A percentile compares a stretch with the other conserved stretches of the same genome.
phyloP scores from a whole-genome alignment of 1,140 invertebrate genomes.

The Parapsyche elsis region DNA sequence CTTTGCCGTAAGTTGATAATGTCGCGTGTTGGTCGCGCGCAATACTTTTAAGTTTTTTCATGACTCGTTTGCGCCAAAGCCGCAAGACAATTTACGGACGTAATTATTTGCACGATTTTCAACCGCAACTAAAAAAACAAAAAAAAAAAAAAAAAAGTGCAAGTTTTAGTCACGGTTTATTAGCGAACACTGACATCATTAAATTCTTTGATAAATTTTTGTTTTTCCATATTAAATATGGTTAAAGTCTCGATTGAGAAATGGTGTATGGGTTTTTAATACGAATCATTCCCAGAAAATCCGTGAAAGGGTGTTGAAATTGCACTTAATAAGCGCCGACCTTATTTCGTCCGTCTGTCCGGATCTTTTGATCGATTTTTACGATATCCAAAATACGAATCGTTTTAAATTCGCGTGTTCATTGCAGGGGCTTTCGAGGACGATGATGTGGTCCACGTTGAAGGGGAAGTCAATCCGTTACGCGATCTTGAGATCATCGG shows the following conservation, averaged over 20 bases:
- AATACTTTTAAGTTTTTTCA: constrained; percentile 3
- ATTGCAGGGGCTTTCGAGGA: constrained; percentile 94
- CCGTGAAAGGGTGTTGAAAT: background rate
- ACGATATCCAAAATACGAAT: background rate
- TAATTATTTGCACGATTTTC: constrained; percentile 21
- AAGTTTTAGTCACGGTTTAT: background rate
- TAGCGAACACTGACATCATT: background rate
- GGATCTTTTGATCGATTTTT: background rate
- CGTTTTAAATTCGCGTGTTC: constrained; percentile 35
- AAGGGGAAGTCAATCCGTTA: constrained; percentile 97
- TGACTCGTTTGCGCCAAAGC: constrained; percentile 27
- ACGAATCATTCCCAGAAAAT: background rate
- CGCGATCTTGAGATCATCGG: constrained; percentile 96
- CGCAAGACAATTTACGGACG: constrained; percentile 10
- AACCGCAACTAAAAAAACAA: constrained; percentile 4
- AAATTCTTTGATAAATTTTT: background rate
- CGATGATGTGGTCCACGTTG: constrained; percentile 97
- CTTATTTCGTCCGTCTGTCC: no score
- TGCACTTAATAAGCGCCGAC: no score
- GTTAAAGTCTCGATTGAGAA: no score
- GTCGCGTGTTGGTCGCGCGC: constrained; percentile 1
- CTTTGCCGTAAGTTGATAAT: constrained; percentile 84
- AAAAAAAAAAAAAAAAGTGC: constrained; percentile 11
- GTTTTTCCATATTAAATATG: background rate
- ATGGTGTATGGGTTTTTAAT: no score